Percentiles rank a stretch among this genome's conserved stretches.
These are phyloP conservation scores for Silurus glanis DNA, from an alignment of 2,113 vertebrate genomes.

Conservation along the genomic window DNA sequence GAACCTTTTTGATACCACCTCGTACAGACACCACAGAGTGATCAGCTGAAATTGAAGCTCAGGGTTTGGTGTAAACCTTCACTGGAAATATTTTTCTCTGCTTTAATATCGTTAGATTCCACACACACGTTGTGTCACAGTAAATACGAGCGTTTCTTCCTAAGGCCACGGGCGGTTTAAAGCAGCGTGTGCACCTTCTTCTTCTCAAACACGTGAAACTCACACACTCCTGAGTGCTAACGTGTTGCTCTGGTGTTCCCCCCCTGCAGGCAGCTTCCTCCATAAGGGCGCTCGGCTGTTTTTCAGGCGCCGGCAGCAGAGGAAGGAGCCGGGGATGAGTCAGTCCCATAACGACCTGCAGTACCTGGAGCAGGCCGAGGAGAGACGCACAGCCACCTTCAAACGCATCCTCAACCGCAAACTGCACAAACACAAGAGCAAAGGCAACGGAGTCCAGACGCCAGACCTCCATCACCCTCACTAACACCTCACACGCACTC, in stretches of 20 bases:
- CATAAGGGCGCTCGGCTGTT: slow-evolving; percentile 90
- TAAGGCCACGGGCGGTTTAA: too few relatives aligned
- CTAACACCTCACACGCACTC: background rate
- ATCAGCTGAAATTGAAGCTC: background rate
- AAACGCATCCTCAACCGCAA: slow-evolving; percentile 83
- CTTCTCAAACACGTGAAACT: too few relatives aligned
- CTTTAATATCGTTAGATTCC: too few relatives aligned
- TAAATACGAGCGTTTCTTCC: too few relatives aligned
- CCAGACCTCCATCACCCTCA: background rate
- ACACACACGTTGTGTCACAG: too few relatives aligned
- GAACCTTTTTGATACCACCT: too few relatives aligned
- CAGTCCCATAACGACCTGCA: slow-evolving; percentile 95
- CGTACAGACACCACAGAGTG: background rate
- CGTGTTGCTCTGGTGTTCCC: background rate
- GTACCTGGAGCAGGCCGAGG: slow-evolving; percentile 86
- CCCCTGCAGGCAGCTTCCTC: slow-evolving; percentile 81
- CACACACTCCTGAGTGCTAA: background rate
- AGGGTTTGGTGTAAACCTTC: background rate
- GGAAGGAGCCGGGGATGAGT: slow-evolving; percentile 94
- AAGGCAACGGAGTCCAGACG: slow-evolving; percentile 72
- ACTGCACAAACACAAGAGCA: slow-evolving; percentile 78
- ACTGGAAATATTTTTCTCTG: too few relatives aligned
- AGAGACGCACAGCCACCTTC: slow-evolving; percentile 80
- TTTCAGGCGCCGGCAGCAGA: slow-evolving; percentile 88
- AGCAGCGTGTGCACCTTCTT: too few relatives aligned